Conservation (phyloP, 2,888 invertebrate genomes). For the Saturnia pavonia region DNA sequence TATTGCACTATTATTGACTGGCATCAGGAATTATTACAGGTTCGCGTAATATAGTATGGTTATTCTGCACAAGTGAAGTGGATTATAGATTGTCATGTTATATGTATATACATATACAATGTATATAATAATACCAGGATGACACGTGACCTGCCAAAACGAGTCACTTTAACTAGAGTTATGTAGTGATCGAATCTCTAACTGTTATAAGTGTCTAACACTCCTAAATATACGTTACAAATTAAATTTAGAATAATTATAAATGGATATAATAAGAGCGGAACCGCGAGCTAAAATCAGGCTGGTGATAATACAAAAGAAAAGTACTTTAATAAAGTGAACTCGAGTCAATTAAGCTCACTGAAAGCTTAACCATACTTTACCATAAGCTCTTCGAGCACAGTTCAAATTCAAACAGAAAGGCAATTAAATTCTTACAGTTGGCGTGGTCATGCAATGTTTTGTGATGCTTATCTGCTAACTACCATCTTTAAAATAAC, state of each 20-base stretch:
- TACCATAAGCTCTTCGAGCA: constrained; percentile 23
- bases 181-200: too few species aligned
- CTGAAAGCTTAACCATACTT: constrained; percentile 38
- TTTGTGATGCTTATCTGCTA: not conserved
- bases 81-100: too few species aligned
- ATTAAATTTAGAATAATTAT: not conserved
- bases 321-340: constrained; percentile 41
- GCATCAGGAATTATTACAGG: too few species aligned
- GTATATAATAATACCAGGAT: too few species aligned
- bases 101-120: too few species aligned
- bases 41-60: too few species aligned
- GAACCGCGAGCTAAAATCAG: not conserved
- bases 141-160: too few species aligned
- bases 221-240: too few species aligned
- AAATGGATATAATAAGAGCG: not conserved
- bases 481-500: not conserved
- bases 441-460: not conserved
- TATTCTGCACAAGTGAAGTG: too few species aligned
- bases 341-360: constrained; percentile 42
- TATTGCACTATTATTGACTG: too few species aligned
- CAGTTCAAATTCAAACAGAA: constrained; percentile 16
- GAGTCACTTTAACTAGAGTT: too few species aligned
- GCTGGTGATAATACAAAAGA: constrained; percentile 21
- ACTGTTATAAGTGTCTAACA: too few species aligned
- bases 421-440: not conserved